Percentiles rank a stretch among this genome's conserved stretches.
Conservation (phyloP, 1,140 invertebrate genomes). For the Nephila pilipes region DNA sequence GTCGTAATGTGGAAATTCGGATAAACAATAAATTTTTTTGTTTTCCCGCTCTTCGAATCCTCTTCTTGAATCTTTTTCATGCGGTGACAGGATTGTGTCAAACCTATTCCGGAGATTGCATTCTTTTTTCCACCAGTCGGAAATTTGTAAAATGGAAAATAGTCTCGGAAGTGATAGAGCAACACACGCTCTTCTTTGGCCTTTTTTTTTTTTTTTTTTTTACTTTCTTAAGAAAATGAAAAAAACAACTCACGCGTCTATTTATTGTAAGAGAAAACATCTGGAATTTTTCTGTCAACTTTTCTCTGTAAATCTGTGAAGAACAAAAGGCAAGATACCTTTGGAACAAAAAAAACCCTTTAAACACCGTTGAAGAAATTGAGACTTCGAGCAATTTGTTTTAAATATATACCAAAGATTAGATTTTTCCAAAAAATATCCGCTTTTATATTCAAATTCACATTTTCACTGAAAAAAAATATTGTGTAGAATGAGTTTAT, state of each 20-base stretch:
- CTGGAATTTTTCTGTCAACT: neutral
- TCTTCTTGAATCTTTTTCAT: neutral
- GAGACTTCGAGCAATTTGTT: neutral
- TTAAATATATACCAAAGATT: neutral
- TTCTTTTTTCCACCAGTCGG: constrained; percentile 18
- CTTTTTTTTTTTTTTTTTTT: constrained; percentile 13
- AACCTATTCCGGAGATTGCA: constrained; percentile 51
- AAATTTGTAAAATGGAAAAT: constrained; percentile 56
- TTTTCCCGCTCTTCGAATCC: neutral
- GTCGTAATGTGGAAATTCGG: constrained; percentile 55
- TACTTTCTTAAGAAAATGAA: neutral
- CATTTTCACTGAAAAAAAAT: neutral
- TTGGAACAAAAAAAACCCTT: neutral
- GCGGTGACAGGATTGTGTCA: constrained; percentile 63
- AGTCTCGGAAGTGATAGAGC: constrained; percentile 25
- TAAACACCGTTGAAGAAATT: neutral
- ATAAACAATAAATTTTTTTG: constrained; percentile 44
- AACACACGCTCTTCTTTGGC: too few relatives aligned
- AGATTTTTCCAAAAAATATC: neutral
- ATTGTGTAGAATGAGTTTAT: too few relatives aligned
- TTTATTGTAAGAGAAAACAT: constrained; percentile 1
- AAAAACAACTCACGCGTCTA: neutral
- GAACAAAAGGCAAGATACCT: neutral
- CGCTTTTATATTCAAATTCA: neutral
- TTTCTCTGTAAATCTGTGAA: neutral